Evolutionary conservation across 2,113 vertebrate species (phyloP).

Genomic region (Okapia johnstoni): DNA sequence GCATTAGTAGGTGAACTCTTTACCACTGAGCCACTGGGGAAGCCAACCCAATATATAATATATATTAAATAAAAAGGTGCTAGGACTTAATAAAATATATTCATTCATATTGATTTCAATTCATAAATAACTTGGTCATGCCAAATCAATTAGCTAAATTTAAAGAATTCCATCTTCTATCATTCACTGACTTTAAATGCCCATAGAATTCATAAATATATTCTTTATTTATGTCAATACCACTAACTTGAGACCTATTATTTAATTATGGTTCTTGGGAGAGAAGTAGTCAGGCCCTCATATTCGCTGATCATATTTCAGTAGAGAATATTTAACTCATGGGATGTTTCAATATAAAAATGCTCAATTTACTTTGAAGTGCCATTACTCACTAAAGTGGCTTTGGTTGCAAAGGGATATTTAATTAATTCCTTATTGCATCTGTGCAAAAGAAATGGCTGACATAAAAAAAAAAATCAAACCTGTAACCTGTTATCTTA

Average conservation of each 20-base stretch:
- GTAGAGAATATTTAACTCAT: not conserved
- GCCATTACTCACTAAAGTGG: not conserved
- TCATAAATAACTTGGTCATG: not conserved
- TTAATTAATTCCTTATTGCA: conserved; percentile 28
- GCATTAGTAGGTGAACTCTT: not conserved
- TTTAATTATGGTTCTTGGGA: not conserved
- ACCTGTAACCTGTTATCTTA: not conserved
- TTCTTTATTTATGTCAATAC: not conserved
- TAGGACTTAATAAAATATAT: not conserved
- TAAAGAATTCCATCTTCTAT: not conserved
- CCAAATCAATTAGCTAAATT: not conserved
- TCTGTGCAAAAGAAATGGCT: not conserved
- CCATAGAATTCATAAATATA: not conserved
- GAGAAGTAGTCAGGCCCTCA: not conserved
- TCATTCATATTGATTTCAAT: not conserved
- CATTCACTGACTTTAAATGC: not conserved
- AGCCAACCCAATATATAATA: not conserved
- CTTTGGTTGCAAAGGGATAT: not conserved
- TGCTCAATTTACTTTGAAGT: not conserved
- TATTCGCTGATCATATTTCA: not conserved
- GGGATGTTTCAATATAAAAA: conserved; percentile 8
- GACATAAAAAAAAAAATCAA: not conserved
- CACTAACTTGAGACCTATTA: not conserved
- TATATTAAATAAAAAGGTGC: not conserved
- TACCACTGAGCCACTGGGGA: not conserved